Evolutionary conservation across 2,888 invertebrate genomes (phyloP).

Genomic region (Drosophila borborema): DNA sequence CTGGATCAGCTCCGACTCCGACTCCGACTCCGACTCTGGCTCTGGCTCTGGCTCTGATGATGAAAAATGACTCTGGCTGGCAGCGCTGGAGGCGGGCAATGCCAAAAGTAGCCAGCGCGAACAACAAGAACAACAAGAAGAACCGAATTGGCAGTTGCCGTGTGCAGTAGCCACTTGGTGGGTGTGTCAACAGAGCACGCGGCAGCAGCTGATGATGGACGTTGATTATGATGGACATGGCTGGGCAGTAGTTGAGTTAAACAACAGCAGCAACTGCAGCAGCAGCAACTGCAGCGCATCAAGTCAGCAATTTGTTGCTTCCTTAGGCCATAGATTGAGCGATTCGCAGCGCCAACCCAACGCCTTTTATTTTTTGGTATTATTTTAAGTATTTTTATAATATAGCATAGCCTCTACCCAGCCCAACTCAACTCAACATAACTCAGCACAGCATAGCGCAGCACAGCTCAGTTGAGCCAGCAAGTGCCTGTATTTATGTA

Average conservation of each 20-base stretch:
- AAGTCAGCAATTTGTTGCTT: conserved; percentile 61
- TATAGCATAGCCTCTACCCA: conserved; percentile 45
- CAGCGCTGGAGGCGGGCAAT: conserved; percentile 68
- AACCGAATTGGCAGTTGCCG: conserved; percentile 66
- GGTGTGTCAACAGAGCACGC: conserved; percentile 77
- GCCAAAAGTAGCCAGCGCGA: conserved; percentile 48
- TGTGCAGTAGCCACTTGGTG: conserved; percentile 75
- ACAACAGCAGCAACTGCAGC: conserved; percentile 29
- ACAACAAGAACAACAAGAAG: conserved; percentile 15
- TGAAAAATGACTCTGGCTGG: conserved; percentile 77
- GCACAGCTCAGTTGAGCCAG: not conserved
- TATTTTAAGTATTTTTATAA: conserved; percentile 78
- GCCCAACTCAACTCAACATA: not conserved
- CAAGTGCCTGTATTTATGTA: conserved; percentile 51
- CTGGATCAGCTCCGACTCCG: conserved; percentile 2
- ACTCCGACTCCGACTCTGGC: conserved; percentile 7
- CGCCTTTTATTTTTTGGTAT: conserved; percentile 78
- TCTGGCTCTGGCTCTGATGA: conserved; percentile 48
- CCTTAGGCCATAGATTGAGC: conserved; percentile 72
- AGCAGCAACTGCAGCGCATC: conserved; percentile 38
- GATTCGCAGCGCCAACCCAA: conserved; percentile 73
- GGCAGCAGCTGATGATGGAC: conserved; percentile 78
- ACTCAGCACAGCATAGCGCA: not conserved
- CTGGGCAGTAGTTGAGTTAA: conserved; percentile 20
- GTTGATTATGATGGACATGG: conserved; percentile 73